Base-by-base conservation (phyloP, 2,888 invertebrate species). In the Willowsia nigromaculata region DNA sequence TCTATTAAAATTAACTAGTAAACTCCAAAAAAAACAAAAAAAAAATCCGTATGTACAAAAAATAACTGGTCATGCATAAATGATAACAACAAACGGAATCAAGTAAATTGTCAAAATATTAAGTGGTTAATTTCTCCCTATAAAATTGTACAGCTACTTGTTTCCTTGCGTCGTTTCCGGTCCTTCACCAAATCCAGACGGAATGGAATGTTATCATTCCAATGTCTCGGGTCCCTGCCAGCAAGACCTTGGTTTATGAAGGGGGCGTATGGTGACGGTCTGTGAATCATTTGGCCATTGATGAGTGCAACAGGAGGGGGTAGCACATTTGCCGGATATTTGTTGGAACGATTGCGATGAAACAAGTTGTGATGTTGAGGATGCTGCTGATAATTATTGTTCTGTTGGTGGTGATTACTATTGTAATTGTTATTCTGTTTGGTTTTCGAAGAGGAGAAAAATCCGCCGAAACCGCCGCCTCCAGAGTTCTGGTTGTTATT, bases 171-270 rank as follows among this genome's bases (percentile, higher is more conserved):
- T 80, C 91, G 89, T 53, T 91, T 92, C 27, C 90, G 86, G 5
- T 87, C 90, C 50, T 90, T 91, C 9, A 92, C 90, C 59, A 91
- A 76, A 53, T 92, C 92, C 78, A 92, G 76, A 0, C 92, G 89
- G 62, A 92, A 92, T 2, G 92, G 92, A 81, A 92, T 91, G 59
- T 92, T 92, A 50, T 92, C 92, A 83, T 91, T 91, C 92, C 92
- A 92, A 50, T 91, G 86, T 40, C 88, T 88, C 22, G 90, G 84
- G 9, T 80, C 89, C 13, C 83, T 56, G 1, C 71, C 65, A 1
- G 80, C 68, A 2, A 83, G 87, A 37, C 90, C 89, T 53, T 89
- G 87, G 80, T 89, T 90, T 25, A 85, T 82, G 33, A 85, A 91
- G 7, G 90, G 81, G 11, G 85, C 65, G 37, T 89, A 89, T n/a